Base-by-base conservation (phyloP, 2,797 vertebrate genomes). In the Cygnus olor region DNA sequence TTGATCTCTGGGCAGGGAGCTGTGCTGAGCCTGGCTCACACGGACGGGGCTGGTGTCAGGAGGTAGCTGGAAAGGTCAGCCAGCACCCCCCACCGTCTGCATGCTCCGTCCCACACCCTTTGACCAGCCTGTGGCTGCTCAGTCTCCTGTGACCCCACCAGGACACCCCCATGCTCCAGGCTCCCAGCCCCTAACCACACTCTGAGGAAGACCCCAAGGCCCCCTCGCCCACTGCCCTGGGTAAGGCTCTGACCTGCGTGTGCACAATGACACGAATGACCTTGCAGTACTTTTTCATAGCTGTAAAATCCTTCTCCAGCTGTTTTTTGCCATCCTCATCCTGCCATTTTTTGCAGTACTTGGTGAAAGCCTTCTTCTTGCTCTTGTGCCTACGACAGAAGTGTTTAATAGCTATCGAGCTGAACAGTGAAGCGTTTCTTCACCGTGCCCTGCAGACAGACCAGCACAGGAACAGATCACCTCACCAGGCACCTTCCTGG, bases 311-410 rank as follows among this genome's bases (percentile, higher is more conserved):
- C 96, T 99, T 99, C 96, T 99, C 98, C 78, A 99, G 98, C 95
- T 99, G 99, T 94, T 98, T 99, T 94, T 99, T 99, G 94, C 99
- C 99, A 0, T 97, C 89, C 27, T 99, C 97, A 17, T 99, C 99
- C 60, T 98, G 98, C 99, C 99, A 99, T 88, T 99, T 98, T 87
- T 98, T 99, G 95, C 98, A 98, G 97, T 98, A 99, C 92, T 99
- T 99, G 85, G 98, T 99, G 95, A 99, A 99, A 1, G 99, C 99
- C 97, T 99, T 99, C 97, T 99, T 99, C 98, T 99, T 99, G 98
- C 99, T 98, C 98, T 98, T 99, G 97, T 98, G 98, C 99, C 99
- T 99, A 53, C 51, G 1, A 68, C 36, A 80, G 25, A 51, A 77
- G 51, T 0, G 24, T 91, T 77, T 25, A 14, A 40, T 28, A 54